phyloP scores from a whole-genome alignment of 2,888 invertebrate species.

The Iphiclides podalirius region DNA sequence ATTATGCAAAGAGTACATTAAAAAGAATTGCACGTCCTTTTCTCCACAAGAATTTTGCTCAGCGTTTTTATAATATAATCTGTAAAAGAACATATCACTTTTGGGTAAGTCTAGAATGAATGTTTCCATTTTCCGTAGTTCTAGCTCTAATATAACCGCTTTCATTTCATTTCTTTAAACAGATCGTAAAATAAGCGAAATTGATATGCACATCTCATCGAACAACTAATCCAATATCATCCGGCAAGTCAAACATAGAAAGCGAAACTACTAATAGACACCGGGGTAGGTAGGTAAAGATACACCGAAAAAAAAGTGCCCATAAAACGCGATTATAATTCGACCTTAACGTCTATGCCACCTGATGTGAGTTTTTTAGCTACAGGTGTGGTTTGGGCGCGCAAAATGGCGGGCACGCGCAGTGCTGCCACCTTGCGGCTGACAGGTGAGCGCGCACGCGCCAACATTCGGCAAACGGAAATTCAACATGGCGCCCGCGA shows the following conservation, averaged over 20 bases:
- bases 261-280: slow-evolving; percentile 26
- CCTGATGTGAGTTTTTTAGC: slow-evolving; percentile 38
- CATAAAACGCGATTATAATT: slow-evolving; percentile 30
- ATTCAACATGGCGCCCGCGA: slow-evolving; percentile 48
- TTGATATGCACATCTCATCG: background rate
- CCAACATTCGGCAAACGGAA: slow-evolving; percentile 50
- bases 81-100: too few species aligned
- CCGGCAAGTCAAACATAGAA: slow-evolving; percentile 12
- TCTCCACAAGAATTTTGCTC: too few species aligned
- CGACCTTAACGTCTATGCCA: slow-evolving; percentile 38
- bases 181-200: background rate
- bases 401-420: slow-evolving; percentile 39
- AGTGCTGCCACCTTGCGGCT: slow-evolving; percentile 40
- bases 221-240: background rate
- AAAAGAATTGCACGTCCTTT: too few species aligned
- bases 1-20: too few species aligned
- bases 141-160: too few species aligned
- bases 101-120: too few species aligned
- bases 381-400: slow-evolving; percentile 39
- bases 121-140: too few species aligned
- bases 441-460: slow-evolving; percentile 55
- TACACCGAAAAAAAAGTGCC: slow-evolving; percentile 28
- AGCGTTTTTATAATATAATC: too few species aligned
- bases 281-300: slow-evolving; percentile 24
- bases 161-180: too few species aligned